Base-by-base conservation (phyloP, 2,888 invertebrate genomes). In the Synergus umbraculus region DNA sequence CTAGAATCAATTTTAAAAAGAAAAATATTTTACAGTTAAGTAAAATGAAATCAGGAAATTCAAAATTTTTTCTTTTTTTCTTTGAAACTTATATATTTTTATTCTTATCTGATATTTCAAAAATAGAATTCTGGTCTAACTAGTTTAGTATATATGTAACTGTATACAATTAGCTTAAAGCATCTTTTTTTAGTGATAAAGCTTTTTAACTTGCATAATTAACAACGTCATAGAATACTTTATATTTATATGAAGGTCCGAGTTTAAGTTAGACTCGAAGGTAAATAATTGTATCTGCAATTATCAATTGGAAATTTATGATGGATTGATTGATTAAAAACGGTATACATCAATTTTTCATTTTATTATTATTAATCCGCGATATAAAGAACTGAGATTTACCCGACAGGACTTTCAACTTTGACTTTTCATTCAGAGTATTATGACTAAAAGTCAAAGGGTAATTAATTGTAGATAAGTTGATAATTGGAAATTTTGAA, bases 211-310 rank as follows among this genome's bases (percentile, higher is more conserved):
- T 54, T 73, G n/a, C 13, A 69, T 46, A 46, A 15, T 49, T 22
- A 15, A 49, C 3, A 22, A 22, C 44, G 18, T 46, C 15, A 49
- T 49, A 13, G 9, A 2, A 9, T 69, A 29, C 15, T 49, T 29
- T 69, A 44, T 49, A 18, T 69, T 69, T 69, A 49, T 69, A 73
- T 58, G 49, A 54, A 54, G 73, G 73, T 73, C 37, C 54, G 54
- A 73, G 73, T 37, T 73, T 54, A 73, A 73, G 49, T 54, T 29
- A 49, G n/a, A 73, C 37, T 73, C n/a, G 37, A 37, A 41, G 37
- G 49, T 73, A 73, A 66, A 66, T 18, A 43, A 66, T 43, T 43
- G 66, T 43, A 10, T 37, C 37, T 5, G 37, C 5, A 5, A 37
- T 37, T 37, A 7, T 37, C 10, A 69, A 69, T 49, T 18, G 8